A percentile compares a stretch with the other conserved stretches of the same genome.
Conservation (phyloP, 2,113 vertebrate species). For the Cochlearius cochlearius region DNA sequence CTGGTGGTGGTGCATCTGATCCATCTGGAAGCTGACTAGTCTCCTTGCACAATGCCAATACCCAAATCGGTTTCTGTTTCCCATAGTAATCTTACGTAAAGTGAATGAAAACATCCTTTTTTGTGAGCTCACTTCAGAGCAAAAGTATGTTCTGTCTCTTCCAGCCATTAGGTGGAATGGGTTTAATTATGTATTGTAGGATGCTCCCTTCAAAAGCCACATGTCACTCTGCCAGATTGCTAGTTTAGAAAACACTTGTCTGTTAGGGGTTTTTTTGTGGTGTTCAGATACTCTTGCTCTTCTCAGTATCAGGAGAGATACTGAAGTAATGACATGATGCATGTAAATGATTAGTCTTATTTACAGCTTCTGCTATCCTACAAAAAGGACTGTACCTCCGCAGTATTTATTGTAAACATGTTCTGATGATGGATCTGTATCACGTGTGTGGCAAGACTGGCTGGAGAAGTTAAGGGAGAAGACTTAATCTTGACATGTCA, state of each 20-base stretch:
- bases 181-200: background rate
- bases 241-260: background rate
- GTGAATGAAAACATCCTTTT: background rate
- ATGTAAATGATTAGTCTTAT: background rate
- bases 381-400: background rate
- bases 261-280: background rate
- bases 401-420: background rate
- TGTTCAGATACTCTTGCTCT: background rate
- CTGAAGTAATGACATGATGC: background rate
- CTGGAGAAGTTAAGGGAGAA: background rate
- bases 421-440: background rate
- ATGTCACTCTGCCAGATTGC: background rate
- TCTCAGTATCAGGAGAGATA: background rate
- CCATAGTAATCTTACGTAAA: background rate
- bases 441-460: background rate
- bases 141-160: background rate
- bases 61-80: background rate
- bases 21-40: background rate
- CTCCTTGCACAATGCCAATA: background rate
- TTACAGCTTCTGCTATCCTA: background rate
- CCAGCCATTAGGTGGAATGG: background rate
- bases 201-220: background rate
- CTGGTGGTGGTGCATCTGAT: background rate
- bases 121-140: background rate
- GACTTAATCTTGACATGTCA: background rate